A percentile compares a stretch with the other conserved stretches of the same genome.
Evolutionary conservation across 92 coral and sea anemone species (phyloP).

Genomic region (Epizoanthus ramosus): DNA sequence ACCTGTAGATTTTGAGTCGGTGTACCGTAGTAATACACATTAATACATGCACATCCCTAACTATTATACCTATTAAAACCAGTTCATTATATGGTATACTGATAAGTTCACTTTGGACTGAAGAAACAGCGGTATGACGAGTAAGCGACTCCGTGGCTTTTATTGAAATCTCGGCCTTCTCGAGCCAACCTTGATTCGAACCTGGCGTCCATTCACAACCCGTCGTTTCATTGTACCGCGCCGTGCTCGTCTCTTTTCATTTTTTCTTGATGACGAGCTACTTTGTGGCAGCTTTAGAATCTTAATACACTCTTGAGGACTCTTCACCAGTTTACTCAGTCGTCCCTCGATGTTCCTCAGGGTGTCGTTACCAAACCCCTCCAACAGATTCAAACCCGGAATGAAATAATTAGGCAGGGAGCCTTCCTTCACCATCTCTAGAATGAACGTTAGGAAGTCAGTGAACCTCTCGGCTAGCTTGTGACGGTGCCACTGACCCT

Average conservation of each 20-base stretch:
- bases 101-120: no score
- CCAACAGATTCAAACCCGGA: conserved; percentile 50
- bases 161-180: no score
- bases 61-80: no score
- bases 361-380: conserved; percentile 36
- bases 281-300: not conserved
- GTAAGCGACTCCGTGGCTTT: no score
- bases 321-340: conserved; percentile 42
- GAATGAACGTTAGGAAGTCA: conserved; percentile 40
- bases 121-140: no score
- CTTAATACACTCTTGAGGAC: conserved; percentile 18
- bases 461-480: conserved; percentile 41
- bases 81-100: no score
- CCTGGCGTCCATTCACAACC: not conserved
- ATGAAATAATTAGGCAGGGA: conserved; percentile 50
- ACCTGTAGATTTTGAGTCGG: no score
- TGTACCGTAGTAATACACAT: no score
- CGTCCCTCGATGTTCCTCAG: conserved; percentile 60
- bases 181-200: no score
- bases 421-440: conserved; percentile 28
- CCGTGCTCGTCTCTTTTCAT: not conserved
- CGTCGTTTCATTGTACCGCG: no score
- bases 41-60: no score
- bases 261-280: no score
- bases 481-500: conserved; percentile 40